A percentile compares a stretch with the other conserved stretches of the same genome.
phyloP scores from a whole-genome alignment of 2,797 vertebrate genomes.

The Myioborus melanocephalus region DNA sequence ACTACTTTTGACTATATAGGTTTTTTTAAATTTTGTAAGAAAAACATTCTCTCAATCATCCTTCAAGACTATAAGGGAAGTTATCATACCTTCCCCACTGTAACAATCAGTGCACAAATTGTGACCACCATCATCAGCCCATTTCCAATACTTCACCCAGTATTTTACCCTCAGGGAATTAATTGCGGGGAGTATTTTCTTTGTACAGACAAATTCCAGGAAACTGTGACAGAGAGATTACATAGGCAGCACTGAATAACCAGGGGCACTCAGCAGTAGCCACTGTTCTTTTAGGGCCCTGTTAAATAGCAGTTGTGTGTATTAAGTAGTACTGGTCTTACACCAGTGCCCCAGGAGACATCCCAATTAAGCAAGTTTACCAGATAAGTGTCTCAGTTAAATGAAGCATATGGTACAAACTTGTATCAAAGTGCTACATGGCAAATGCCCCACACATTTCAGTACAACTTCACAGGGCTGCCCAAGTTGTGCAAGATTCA shows the following conservation, averaged over 20 bases:
- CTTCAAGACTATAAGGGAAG: not conserved
- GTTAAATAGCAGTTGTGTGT: not conserved
- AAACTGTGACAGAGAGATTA: not conserved
- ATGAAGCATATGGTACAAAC: fast-evolving
- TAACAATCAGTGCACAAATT: not conserved
- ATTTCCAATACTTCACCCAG: not conserved
- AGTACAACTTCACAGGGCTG: not conserved
- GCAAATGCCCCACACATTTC: not conserved
- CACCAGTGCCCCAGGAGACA: not conserved
- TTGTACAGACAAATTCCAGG: not conserved
- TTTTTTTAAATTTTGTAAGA: slow-evolving; percentile 4
- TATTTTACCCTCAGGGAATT: not conserved
- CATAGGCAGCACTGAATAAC: not conserved
- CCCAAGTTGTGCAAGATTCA: not conserved
- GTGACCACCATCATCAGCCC: not conserved
- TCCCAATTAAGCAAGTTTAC: not conserved
- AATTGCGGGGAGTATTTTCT: not conserved
- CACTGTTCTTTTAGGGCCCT: not conserved
- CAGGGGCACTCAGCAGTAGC: not conserved
- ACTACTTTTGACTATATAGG: slow-evolving; percentile 47
- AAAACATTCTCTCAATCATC: slow-evolving; percentile 24
- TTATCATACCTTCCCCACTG: not conserved
- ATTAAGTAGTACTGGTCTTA: not conserved
- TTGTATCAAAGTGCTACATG: not conserved
- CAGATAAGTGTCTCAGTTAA: not conserved